Evolutionary conservation across 2,888 invertebrate genomes (phyloP).

Genomic region (Metacarcinus magister): DNA sequence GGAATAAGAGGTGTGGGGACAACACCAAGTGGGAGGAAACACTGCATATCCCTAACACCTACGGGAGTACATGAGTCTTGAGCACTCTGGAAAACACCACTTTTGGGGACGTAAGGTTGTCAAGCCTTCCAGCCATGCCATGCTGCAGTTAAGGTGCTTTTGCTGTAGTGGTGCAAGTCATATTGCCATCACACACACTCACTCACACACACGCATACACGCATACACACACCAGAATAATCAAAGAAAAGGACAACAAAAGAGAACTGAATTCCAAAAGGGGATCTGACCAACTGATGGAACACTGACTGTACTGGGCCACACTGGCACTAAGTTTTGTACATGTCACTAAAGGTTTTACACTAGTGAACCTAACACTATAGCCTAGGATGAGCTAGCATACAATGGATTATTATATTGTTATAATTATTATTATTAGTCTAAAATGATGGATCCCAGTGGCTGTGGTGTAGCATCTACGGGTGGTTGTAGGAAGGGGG

Average conservation of each 20-base stretch:
- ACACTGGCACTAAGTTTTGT: conserved; percentile 77
- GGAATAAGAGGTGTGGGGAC: conserved; percentile 70
- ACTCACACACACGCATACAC: neutral
- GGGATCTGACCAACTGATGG: conserved; percentile 71
- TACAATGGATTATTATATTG: conserved; percentile 71
- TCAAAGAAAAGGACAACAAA: conserved; percentile 13
- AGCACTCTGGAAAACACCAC: conserved; percentile 78
- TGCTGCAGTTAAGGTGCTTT: neutral
- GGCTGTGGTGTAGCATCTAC: conserved; percentile 72
- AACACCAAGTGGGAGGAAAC: conserved; percentile 76
- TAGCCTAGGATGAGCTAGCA: conserved; percentile 77
- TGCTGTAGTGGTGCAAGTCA: conserved; percentile 32
- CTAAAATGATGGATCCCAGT: conserved; percentile 73
- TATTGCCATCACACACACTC: neutral
- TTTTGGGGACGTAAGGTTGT: conserved; percentile 69
- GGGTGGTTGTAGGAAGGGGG: conserved; percentile 70
- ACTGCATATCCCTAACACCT: conserved; percentile 71
- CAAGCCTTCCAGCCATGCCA: conserved; percentile 69
- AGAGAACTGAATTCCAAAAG: neutral
- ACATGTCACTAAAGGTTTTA: conserved; percentile 78
- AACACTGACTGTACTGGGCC: conserved; percentile 73
- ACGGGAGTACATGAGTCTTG: conserved; percentile 74
- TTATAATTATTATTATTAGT: neutral
- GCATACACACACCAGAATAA: neutral
- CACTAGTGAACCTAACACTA: conserved; percentile 76